These are phyloP conservation scores for Scrobipalpa costella DNA, from an alignment of 2,888 invertebrate species.

Conservation along the genomic window DNA sequence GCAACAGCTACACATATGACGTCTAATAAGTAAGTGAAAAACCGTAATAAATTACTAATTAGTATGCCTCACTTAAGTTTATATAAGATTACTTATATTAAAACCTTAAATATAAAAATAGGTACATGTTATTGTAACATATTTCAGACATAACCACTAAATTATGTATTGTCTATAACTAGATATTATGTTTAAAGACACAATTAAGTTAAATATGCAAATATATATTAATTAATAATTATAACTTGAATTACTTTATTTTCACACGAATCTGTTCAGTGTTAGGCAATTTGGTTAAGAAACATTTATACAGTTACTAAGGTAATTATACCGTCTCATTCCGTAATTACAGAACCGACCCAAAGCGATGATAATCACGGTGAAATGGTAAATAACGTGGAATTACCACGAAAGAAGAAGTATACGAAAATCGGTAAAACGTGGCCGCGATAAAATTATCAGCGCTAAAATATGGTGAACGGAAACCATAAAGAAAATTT, in stretches of 20 bases:
- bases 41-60: no score
- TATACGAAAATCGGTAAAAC: conserved; percentile 61
- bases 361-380: conserved; percentile 15
- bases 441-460: conserved; percentile 64
- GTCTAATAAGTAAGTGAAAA: no score
- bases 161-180: no score
- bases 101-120: no score
- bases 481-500: conserved; percentile 74
- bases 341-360: conserved; percentile 32
- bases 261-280: background rate
- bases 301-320: background rate
- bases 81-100: no score
- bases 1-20: no score
- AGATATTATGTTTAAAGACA: background rate
- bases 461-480: conserved; percentile 68
- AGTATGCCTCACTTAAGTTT: no score
- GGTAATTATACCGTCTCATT: conserved; percentile 25
- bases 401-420: conserved; percentile 33
- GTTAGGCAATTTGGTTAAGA: background rate
- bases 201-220: background rate
- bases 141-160: no score
- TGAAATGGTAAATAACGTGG: conserved; percentile 14
- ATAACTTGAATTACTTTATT: no score
- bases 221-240: no score
- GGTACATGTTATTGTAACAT: no score